A percentile compares a stretch with the other conserved stretches of the same genome.
Conservation (phyloP, 2,797 vertebrate species). For the Aulostomus chinensis region DNA sequence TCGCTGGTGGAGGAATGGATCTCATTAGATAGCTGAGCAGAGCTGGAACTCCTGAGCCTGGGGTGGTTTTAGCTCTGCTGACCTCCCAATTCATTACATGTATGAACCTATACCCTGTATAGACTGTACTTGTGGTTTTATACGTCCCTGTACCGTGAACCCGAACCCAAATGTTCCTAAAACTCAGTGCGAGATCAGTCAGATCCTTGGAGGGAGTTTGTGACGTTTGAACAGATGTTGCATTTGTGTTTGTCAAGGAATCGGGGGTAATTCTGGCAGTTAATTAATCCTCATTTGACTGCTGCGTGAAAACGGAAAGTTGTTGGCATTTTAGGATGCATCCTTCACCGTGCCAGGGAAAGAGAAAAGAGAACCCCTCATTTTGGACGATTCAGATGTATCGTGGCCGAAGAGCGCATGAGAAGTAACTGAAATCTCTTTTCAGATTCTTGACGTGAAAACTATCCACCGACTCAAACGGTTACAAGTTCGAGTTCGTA, state of each 20-base stretch:
- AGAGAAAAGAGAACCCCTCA: too few relatives aligned
- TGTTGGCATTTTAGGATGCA: too few relatives aligned
- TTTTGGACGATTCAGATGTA: too few relatives aligned
- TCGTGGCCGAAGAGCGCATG: too few relatives aligned
- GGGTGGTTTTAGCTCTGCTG: constrained; percentile 36
- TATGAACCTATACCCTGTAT: constrained; percentile 19
- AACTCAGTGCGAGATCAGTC: constrained; percentile 3
- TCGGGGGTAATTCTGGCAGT: constrained; percentile 6
- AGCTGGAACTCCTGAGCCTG: constrained; percentile 42
- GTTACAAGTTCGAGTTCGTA: too few relatives aligned
- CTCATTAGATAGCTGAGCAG: constrained; percentile 65
- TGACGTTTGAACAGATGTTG: constrained; percentile 11
- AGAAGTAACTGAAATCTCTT: too few relatives aligned
- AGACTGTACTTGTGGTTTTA: constrained; percentile 27
- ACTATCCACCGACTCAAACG: too few relatives aligned
- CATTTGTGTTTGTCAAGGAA: neutral
- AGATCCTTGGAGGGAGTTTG: constrained; percentile 2
- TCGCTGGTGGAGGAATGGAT: constrained; percentile 60
- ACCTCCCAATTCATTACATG: constrained; percentile 43
- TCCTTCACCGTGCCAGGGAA: too few relatives aligned
- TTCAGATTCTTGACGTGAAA: too few relatives aligned
- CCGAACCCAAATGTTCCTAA: constrained; percentile 7
- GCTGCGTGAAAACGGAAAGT: too few relatives aligned
- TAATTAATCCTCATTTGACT: constrained; percentile 17
- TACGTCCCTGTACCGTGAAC: constrained; percentile 2